These are phyloP conservation scores for Mizuhopecten yessoensis DNA, from an alignment of 1,140 invertebrate genomes.

Conservation along the genomic window DNA sequence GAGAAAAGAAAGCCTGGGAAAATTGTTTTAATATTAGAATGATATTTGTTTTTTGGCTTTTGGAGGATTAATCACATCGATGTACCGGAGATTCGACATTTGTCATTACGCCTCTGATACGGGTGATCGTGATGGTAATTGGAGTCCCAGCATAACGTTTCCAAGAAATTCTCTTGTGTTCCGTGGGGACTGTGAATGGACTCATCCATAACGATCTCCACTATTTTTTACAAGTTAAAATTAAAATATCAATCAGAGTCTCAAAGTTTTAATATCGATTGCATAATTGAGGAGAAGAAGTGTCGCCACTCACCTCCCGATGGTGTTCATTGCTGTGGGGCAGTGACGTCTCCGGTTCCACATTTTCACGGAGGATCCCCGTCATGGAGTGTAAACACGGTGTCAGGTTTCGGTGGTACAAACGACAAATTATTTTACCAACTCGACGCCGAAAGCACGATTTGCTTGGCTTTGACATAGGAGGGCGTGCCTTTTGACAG, in stretches of 20 bases:
- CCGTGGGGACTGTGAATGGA: conserved; percentile 10
- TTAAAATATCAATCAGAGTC: conserved; percentile 11
- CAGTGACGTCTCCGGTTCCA: neutral
- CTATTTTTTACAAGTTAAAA: neutral
- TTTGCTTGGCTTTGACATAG: neutral
- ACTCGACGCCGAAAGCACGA: neutral
- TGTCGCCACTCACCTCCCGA: neutral
- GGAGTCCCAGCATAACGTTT: neutral
- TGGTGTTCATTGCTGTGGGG: neutral
- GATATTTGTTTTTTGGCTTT: neutral
- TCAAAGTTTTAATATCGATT: neutral
- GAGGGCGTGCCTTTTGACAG: conserved; percentile 8
- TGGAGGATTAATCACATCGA: neutral
- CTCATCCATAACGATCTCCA: neutral
- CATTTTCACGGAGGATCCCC: neutral
- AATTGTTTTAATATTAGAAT: conserved; percentile 2
- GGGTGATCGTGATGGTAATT: conserved; percentile 27
- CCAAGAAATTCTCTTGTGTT: neutral
- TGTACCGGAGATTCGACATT: neutral
- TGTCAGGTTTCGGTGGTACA: neutral
- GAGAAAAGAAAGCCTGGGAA: conserved; percentile 19
- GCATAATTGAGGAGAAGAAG: neutral
- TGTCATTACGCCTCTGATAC: conserved; percentile 9
- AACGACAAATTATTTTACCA: neutral
- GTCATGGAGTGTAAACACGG: neutral